Conservation (phyloP, 2,113 vertebrate species). For the Cyanoderma ruficeps region DNA sequence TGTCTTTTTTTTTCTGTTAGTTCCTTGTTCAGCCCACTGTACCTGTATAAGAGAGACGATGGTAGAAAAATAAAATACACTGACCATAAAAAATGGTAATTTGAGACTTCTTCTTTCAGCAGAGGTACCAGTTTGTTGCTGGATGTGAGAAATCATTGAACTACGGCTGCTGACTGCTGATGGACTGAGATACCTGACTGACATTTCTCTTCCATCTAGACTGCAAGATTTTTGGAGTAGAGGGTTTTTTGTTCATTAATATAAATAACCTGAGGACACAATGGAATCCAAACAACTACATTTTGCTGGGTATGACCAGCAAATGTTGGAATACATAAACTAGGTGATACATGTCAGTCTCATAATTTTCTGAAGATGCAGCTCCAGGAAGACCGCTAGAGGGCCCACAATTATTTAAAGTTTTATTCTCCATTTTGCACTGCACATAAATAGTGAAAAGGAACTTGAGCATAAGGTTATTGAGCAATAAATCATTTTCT, state of each 20-base stretch:
- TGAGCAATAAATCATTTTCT: background rate
- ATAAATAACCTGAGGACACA: background rate
- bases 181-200: background rate
- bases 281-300: background rate
- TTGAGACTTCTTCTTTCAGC: background rate
- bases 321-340: background rate
- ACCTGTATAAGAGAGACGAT: background rate
- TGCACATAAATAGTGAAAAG: background rate
- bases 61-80: background rate
- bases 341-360: background rate
- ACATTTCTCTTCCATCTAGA: background rate
- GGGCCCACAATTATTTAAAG: background rate
- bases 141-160: background rate
- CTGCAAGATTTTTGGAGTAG: background rate
- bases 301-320: background rate
- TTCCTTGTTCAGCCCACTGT: background rate
- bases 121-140: background rate
- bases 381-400: background rate
- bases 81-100: background rate
- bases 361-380: background rate
- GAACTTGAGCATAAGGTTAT: background rate
- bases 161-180: background rate
- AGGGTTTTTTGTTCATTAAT: background rate
- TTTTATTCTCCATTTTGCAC: background rate
- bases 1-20: background rate